Evolutionary conservation across 2,888 invertebrate genomes (phyloP).

Genomic region (Trichacis sp.): DNA sequence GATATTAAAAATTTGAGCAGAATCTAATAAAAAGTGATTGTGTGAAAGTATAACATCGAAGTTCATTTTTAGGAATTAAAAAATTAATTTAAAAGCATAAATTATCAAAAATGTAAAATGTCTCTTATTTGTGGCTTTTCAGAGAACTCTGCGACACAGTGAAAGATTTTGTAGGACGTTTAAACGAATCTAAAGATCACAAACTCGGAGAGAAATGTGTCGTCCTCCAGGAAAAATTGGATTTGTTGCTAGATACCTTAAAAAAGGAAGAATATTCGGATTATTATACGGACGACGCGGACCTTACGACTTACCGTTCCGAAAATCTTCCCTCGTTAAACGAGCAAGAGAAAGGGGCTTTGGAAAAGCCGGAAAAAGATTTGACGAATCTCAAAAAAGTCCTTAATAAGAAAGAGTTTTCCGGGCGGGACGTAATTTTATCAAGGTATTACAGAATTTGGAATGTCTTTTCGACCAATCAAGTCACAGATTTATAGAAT

Average conservation of each 20-base stretch:
- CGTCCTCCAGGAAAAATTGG: slow-evolving; percentile 81
- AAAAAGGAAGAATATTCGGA: slow-evolving; percentile 74
- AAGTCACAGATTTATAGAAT: neutral
- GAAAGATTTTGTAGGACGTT: slow-evolving; percentile 78
- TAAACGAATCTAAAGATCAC: slow-evolving; percentile 75
- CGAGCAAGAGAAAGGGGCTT: slow-evolving; percentile 66
- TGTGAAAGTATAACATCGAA: no score
- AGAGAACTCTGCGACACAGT: slow-evolving; percentile 82
- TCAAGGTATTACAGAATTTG: slow-evolving; percentile 60
- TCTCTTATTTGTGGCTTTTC: slow-evolving; percentile 39
- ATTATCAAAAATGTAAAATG: no score
- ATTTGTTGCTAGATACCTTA: slow-evolving; percentile 79
- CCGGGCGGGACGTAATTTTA: slow-evolving; percentile 73
- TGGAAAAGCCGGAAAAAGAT: slow-evolving; percentile 72
- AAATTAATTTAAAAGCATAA: no score
- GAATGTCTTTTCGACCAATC: neutral
- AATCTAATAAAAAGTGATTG: no score
- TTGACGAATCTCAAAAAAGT: slow-evolving; percentile 69
- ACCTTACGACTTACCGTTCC: slow-evolving; percentile 41
- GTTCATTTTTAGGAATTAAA: no score
- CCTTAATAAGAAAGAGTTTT: slow-evolving; percentile 67
- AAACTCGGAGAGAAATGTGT: slow-evolving; percentile 78
- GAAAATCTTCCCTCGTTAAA: slow-evolving; percentile 47
- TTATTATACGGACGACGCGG: slow-evolving; percentile 58
- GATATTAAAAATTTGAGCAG: no score